Evolutionary conservation across 2,888 invertebrate species (phyloP), one percentile per base, ranked within the genome.

Genomic region (Rhimphoctona megacephalus): DNA sequence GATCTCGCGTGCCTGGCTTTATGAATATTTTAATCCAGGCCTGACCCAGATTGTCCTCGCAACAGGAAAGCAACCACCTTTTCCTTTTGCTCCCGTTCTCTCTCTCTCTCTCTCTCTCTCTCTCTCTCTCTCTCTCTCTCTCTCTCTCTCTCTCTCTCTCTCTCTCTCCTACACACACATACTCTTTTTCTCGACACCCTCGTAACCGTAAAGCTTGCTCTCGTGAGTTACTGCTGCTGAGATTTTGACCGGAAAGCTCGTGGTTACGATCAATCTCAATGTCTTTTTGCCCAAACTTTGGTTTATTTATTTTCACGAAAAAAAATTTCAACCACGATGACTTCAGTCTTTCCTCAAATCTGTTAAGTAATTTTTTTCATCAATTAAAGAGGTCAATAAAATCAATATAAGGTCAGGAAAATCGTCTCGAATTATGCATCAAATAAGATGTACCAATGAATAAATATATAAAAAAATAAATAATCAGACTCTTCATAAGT

Each of bases 1-100:
- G 90, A 92, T 91, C 90, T 93, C 90, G 92, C 93, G 92, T 91
- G 91, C 89, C 91, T 89, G 85, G 91, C 91, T 93, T 93, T 91
- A 91, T 93, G 92, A 93, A 93, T 93, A 93, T 93, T 93, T 92
- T 91, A 93, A 93, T 92, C 92, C 88, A 90, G 90, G 89, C 90
- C 91, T 93, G 93, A 93, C 93, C 93, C 91, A 93, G 93, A 93
- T 93, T 92, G 91, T 93, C 90, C 91, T 91, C 90, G 89, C 90
- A 90, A 91, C 91, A 91, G 92, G 89, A 90, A 91, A 91, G 89
- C 88, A 87, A 87, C 88, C 88, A 66, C 22, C 64, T 43, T 52
- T 33, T 54, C 74, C n/a, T 67, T 22, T 49, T 36, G 17, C 43
- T 52, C 30, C 11, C 39, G 46, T 57, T 36, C 64, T 17, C 36